Base-by-base conservation (phyloP, 1,140 invertebrate genomes). In the Andrena cerasifolii region DNA sequence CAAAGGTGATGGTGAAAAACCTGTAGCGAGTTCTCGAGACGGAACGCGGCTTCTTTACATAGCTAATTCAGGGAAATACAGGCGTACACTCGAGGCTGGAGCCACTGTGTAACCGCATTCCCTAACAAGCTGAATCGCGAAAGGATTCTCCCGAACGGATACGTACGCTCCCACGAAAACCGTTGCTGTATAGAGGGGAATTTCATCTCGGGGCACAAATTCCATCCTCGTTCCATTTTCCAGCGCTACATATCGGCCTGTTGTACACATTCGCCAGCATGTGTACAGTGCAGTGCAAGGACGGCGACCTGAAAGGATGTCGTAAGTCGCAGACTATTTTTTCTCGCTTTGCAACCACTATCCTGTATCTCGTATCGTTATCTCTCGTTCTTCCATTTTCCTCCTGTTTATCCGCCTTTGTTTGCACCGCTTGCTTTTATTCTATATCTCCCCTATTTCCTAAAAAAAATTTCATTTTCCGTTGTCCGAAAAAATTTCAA, bases 51-150 rank as follows among this genome's bases (percentile, higher is more conserved):
- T 24, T n/a, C 14, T 16, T 47, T 24, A 59, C 43, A 40, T 58
- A n/a, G 65, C n/a, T 62, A 70, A 79, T 77, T 79, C 49, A 3
- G 26, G 28, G 72, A 78, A 74, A 81, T 65, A 62, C 36, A 45
- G 43, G 5, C 49, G 33, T 4, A 24, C 58, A 24, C 61, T 71
- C 43, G 33, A 54, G 24, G 14, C n/a, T 18, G 28, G 24, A 56
- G 47, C 6, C 47, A 65, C 24, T 45, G 49, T 14, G n/a, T 18
- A 67, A 67, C 45, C 66, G 26, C 66, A 28, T 78, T 56, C 45
- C 18, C 61, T 70, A 72, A 82, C 63, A 61, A 71, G 53, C 31
- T 26, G 45, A 66, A 77, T 67, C 26, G 71, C 65, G 14, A 68
- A 47, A 76, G 58, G 36, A 67, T 36, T 77, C 67, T 47, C 51